Percentiles rank a stretch among this genome's conserved stretches.
phyloP scores from a whole-genome alignment of 2,797 vertebrate genomes.

The Hybognathus amarus region DNA sequence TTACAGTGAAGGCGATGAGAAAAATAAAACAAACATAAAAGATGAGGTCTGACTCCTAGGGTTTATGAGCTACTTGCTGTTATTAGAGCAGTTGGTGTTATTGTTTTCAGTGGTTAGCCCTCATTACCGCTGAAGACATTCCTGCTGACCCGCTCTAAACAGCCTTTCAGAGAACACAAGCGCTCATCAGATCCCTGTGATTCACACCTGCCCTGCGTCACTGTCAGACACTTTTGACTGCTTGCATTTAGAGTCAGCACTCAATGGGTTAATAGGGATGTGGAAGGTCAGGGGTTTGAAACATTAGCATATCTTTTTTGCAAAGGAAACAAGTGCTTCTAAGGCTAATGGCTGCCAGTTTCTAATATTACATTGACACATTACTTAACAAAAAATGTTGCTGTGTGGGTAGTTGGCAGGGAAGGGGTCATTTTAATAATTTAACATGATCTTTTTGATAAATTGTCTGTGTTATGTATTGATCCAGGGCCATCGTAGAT shows the following conservation, averaged over 20 bases:
- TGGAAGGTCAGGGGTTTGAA: not conserved
- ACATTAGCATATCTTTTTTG: not conserved
- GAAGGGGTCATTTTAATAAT: not conserved
- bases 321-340: not conserved
- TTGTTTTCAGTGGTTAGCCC: slow-evolving; percentile 30
- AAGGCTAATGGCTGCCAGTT: not conserved
- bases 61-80: slow-evolving; percentile 42
- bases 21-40: slow-evolving; percentile 26
- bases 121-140: slow-evolving; percentile 30
- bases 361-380: not conserved
- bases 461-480: slow-evolving; percentile 1
- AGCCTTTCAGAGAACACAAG: slow-evolving; percentile 43
- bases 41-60: slow-evolving; percentile 25
- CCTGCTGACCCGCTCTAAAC: slow-evolving; percentile 35
- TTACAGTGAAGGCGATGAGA: slow-evolving; percentile 24
- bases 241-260: not conserved
- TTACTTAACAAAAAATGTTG: not conserved
- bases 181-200: slow-evolving; percentile 39
- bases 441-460: not conserved
- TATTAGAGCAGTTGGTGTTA: slow-evolving; percentile 40
- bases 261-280: slow-evolving; percentile 9
- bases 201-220: slow-evolving; percentile 31
- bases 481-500: not conserved
- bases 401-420: not conserved
- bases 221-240: slow-evolving; percentile 12